Evolutionary conservation across 2,113 vertebrate genomes (phyloP).

Genomic region (Centropus bengalensis): DNA sequence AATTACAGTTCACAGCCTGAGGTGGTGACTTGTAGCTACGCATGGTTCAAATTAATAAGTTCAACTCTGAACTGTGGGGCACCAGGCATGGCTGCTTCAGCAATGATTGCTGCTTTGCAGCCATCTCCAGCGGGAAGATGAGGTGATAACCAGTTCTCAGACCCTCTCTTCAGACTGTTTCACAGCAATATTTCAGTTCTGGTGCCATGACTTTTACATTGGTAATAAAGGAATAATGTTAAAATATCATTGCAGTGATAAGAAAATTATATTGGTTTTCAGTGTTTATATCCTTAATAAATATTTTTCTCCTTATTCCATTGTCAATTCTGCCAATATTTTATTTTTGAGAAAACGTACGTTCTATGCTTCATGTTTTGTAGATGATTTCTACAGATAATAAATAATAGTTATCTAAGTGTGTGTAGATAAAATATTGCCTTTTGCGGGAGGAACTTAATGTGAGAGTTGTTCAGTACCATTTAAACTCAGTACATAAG

Average conservation of each 20-base stretch:
- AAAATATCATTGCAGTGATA: not conserved
- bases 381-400: not conserved
- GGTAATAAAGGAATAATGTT: not conserved
- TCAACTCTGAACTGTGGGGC: not conserved
- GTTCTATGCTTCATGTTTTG: not conserved
- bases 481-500: not conserved
- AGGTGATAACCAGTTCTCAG: not conserved
- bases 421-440: not conserved
- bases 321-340: not conserved
- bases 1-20: not conserved
- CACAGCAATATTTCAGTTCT: not conserved
- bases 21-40: not conserved
- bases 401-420: not conserved
- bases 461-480: not conserved
- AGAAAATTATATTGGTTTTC: not conserved
- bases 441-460: not conserved
- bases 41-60: not conserved
- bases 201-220: not conserved
- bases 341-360: not conserved
- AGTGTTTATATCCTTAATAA: not conserved
- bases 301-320: not conserved
- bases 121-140: not conserved
- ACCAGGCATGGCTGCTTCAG: not conserved
- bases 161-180: not conserved
- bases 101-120: not conserved